A percentile compares a stretch with the other conserved stretches of the same genome.
Evolutionary conservation across 2,888 invertebrate genomes (phyloP).

Genomic region (Oasisia sp.): DNA sequence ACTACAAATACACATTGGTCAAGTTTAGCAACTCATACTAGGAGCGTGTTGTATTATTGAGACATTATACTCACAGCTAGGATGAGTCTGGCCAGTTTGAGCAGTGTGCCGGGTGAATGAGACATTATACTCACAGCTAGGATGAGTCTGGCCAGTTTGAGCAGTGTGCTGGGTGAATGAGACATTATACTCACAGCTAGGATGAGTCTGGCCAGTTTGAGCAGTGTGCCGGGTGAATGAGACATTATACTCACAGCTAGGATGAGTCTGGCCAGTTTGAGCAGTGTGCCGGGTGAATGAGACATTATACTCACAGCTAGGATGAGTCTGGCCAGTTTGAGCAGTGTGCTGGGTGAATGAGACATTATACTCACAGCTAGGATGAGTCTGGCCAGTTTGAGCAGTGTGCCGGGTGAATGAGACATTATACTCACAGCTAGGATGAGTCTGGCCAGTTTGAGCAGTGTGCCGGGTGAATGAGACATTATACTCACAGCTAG

Average conservation of each 20-base stretch:
- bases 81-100: background rate
- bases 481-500: constrained; percentile 83
- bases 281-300: constrained; percentile 72
- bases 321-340: constrained; percentile 80
- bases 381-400: constrained; percentile 80
- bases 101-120: constrained; percentile 71
- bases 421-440: constrained; percentile 74
- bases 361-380: constrained; percentile 74
- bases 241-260: too few relatives aligned
- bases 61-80: too few relatives aligned
- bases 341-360: constrained; percentile 76
- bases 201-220: constrained; percentile 80
- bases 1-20: too few relatives aligned
- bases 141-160: constrained; percentile 80
- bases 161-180: constrained; percentile 73
- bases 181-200: constrained; percentile 71
- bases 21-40: constrained; percentile 72
- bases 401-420: constrained; percentile 76
- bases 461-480: constrained; percentile 77
- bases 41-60: constrained; percentile 67
- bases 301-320: constrained; percentile 75
- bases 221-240: constrained; percentile 67
- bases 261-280: background rate
- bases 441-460: constrained; percentile 80
- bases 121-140: constrained; percentile 70